These are phyloP conservation scores for Tyto alba DNA, from an alignment of 2,113 vertebrate species.

Conservation along the genomic window DNA sequence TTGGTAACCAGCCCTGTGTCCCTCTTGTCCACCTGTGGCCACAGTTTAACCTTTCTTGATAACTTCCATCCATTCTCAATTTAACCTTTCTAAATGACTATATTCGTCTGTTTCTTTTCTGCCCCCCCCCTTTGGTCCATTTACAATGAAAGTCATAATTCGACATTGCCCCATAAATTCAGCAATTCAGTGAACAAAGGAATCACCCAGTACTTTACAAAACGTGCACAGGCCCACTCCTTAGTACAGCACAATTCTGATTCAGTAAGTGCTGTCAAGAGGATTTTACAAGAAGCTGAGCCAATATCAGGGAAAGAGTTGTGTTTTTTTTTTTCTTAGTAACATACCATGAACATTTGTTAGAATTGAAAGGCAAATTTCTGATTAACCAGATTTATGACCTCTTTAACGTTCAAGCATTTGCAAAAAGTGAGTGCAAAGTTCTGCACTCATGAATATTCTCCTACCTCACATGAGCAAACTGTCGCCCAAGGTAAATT, in stretches of 20 bases:
- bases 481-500: conserved; percentile 61
- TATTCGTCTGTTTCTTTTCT: neutral
- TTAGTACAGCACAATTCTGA: conserved; percentile 3
- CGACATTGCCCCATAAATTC: conserved; percentile 11
- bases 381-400: conserved; percentile 67
- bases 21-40: neutral
- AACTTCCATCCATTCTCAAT: neutral
- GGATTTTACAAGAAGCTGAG: conserved; percentile 51
- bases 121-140: neutral
- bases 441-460: conserved; percentile 66
- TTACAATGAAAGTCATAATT: neutral
- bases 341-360: conserved; percentile 67
- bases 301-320: conserved; percentile 25
- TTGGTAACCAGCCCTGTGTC: neutral
- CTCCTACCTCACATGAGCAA: conserved; percentile 63
- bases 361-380: conserved; percentile 66
- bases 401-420: conserved; percentile 63
- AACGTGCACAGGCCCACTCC: conserved; percentile 15
- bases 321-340: neutral
- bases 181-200: neutral
- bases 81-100: neutral
- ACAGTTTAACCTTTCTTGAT: neutral
- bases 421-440: conserved; percentile 63
- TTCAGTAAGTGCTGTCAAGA: conserved; percentile 39
- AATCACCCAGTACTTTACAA: neutral